Base-by-base conservation (phyloP, 2,888 invertebrate species). In the Parapristionchus giblindavisi region DNA sequence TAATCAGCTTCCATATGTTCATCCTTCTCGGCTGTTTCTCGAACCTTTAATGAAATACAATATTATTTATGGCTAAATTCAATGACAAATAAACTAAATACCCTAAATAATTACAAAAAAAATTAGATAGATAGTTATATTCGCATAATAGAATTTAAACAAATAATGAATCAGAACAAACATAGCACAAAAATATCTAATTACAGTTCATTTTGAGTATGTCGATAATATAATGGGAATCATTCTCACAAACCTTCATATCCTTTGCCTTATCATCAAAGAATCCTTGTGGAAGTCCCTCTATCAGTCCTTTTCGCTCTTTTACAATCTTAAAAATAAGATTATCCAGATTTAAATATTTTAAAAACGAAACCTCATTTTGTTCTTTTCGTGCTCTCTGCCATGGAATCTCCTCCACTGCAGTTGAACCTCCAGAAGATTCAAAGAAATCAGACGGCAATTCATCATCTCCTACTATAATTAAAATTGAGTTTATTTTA, bases 251-350 rank as follows among this genome's bases (percentile, higher is more conserved):
- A 32, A 78, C 75, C 66, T 79, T 78, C n/a, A 73, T 76, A 58
- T 83, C 82, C 70, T 78, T 72, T 38, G 78, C 76, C 74, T 81
- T 82, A 58, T 83, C 82, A 51, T 83, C 83, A 77, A 83, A 83
- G 75, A 83, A 83, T 38, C 82, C 82, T 6, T 77, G 76, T 17
- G 83, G 83, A 27, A 83, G 77, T 24, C 80, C 79, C 61, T 82
- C 82, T 51, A 83, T 81, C 27, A 79, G 75, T n/a, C 78, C 75
- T 11, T 71, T 56, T 27, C 75, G 43, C 54, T 73, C 74, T 11
- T 36, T 38, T 51, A 63, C 34, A 27, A 58, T 43, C 75, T 75
- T 40, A 11, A 70, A 70, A 21, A 52, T 5, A 21, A 11, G 8
- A 54, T 58, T 29, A 24, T 58, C 14, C 21, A 8, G 29, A 29